phyloP scores from a whole-genome alignment of 2,797 vertebrate species.

The Tiaroga cobitis region DNA sequence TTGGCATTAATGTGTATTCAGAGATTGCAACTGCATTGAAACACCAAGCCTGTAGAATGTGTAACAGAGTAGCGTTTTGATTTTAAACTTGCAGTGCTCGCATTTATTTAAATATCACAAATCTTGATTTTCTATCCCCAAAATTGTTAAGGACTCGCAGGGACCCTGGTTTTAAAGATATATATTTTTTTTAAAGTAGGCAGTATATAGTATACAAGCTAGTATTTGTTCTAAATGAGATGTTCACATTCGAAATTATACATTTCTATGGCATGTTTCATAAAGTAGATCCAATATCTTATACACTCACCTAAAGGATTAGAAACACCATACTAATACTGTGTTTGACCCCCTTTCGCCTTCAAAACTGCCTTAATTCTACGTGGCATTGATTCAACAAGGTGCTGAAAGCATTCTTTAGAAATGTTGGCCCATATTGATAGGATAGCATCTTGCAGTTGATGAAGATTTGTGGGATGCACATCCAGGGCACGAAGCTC shows the following conservation, averaged over 20 bases:
- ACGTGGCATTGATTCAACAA: too few species aligned
- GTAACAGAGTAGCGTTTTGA: background rate
- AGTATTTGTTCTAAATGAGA: background rate
- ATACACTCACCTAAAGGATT: too few species aligned
- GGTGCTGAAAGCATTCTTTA: too few species aligned
- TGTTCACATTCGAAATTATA: background rate
- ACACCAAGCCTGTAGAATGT: background rate
- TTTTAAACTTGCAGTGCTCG: background rate
- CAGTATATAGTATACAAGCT: background rate
- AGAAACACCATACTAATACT: too few species aligned
- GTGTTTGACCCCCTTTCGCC: too few species aligned
- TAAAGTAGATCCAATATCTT: too few species aligned
- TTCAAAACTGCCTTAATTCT: too few species aligned
- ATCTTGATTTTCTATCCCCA: background rate
- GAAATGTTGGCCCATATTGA: too few species aligned
- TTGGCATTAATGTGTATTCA: background rate
- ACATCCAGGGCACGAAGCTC: too few species aligned
- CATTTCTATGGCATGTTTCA: background rate
- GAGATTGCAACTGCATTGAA: background rate
- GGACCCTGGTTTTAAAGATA: background rate
- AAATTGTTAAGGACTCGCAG: background rate
- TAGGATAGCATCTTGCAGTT: too few species aligned
- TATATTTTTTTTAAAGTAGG: background rate
- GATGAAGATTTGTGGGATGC: too few species aligned
- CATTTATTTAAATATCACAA: background rate